Evolutionary conservation across 35 echinoderm and acorn worm genomes (phyloP), one percentile per base, ranked within the genome.

Genomic region (Stichopus chloronotus): DNA sequence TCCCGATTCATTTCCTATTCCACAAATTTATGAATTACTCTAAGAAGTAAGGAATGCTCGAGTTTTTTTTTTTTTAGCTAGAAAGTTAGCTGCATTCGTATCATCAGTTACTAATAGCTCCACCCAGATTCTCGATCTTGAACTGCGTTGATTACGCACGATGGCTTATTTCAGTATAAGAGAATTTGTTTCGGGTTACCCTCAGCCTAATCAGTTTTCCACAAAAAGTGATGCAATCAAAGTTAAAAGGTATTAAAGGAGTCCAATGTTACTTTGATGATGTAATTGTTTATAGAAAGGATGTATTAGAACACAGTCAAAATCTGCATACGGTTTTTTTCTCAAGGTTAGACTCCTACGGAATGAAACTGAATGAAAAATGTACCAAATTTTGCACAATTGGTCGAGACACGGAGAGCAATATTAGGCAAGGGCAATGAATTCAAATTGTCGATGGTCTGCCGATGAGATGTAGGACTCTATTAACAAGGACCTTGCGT

Each of bases 261-360:
- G 91, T 94, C 17, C 90, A 90, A 43, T 94, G 93, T 88, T 92
- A 94, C 71, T 92, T 94, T 16, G 93, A 96, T 92, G 95, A 97
- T 58, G 85, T 97, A 69, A 90, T 97, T 12, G 91, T 94, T 19
- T 91, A 92, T 69, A 91, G 93, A 14, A 92, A 85, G 53, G 72
- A 63, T 92, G 90, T 69, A 52, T 20, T 23, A 56, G 93, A 94
- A 87, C 89, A 96, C 56, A 82, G 92, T 79, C 23, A 56, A 19
- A 72, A 72, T 14, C 58, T 94, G 60, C 9, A 88, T 11, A 53
- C 60, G 53, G 88, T n/a, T n/a, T n/a, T 94, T 59, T 58, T 96
- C 23, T 12, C 60, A 16, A 69, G 68, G 43, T 56, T 94, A 54
- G 83, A 93, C 14, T n/a, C 79, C 12, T 16, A 58, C 24, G 91